Percentiles rank a stretch among this genome's conserved stretches.
Conservation (phyloP, 2,797 vertebrate species). For the Coregonus suidteri region DNA sequence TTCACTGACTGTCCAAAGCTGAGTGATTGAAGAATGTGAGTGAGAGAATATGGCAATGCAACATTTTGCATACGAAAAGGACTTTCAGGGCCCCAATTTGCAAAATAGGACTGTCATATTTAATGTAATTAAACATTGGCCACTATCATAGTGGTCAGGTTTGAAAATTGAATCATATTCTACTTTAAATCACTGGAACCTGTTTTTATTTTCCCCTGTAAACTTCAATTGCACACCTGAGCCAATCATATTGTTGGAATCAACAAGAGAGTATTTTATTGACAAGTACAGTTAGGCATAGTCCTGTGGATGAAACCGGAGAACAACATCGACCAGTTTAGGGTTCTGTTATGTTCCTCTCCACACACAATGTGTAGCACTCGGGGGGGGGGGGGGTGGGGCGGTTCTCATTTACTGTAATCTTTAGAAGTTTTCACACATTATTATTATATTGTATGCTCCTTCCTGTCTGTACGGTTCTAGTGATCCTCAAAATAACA, state of each 20-base stretch:
- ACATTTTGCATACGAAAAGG: conserved; percentile 40
- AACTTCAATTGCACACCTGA: conserved; percentile 67
- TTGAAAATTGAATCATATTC: conserved; percentile 32
- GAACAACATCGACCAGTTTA: not conserved
- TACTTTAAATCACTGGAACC: conserved; percentile 67
- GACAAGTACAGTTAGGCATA: conserved; percentile 36
- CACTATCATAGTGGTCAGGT: not conserved
- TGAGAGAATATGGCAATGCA: conserved; percentile 44
- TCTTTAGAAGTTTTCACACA: conserved; percentile 45
- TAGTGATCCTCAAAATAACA: conserved; percentile 59
- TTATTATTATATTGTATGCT: conserved; percentile 45
- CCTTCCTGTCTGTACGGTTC: conserved; percentile 45
- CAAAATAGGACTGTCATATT: conserved; percentile 37
- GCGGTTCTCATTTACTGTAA: conserved; percentile 13
- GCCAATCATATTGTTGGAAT: conserved; percentile 42
- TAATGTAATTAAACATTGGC: conserved; percentile 23
- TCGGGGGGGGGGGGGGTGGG: conserved; percentile 2
- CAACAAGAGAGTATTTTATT: conserved; percentile 16
- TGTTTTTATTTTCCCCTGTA: conserved; percentile 55
- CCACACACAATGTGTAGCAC: conserved; percentile 12
- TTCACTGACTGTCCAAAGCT: conserved; percentile 34
- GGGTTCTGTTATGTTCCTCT: not conserved
- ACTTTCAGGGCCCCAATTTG: conserved; percentile 26
- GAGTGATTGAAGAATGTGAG: conserved; percentile 4
- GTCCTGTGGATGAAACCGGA: not conserved